Evolutionary conservation across 2,113 vertebrate genomes (phyloP), one percentile per base, ranked within the genome.

Genomic region (Phoxinus phoxinus): DNA sequence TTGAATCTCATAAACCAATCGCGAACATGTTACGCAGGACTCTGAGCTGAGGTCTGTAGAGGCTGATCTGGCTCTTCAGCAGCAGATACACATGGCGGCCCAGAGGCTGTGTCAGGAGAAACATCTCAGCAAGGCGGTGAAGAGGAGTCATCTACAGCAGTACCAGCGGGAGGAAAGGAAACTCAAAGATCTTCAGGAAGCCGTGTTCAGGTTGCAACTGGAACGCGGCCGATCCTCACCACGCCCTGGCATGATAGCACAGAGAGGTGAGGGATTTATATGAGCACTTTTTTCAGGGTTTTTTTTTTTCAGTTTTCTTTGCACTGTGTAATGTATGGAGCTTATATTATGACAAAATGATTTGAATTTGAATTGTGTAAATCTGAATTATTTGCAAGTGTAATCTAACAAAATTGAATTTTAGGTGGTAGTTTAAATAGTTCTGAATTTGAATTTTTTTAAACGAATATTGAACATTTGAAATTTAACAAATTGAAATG

Each of bases 61-160:
- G 71, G 91, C 88, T 56, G 94, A 96, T 69, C 91, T 98, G 88
- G 96, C 96, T 0, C 93, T 98, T 87, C 97, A 99, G 93, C 94
- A 95, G 86, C 96, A 97, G 94, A 98, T 99, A 35, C 94, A 95
- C 0, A 94, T 96, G 86, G 98, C 98, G 0, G 94, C 96, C 0
- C 94, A 93, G 0, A 93, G 93, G 12, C 95, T 99, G 10, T 96
- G 92, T 30, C 89, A 86, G 0, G 97, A 99, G 91, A 93, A 95
- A 73, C 95, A 96, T 88, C 92, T 94, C 1, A 93, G 93, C 83
- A 93, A 96, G 65, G 94, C 95, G 59, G 91, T 96, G 0, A 95
- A 91, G 25, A 95, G 95, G 91, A 96, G 95, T 86, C 93, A 97
- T 0, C 85, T 95, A 72, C 95, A 94, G 0, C 95, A 94, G 0